Percentiles rank a stretch among this genome's conserved stretches.
Conservation (phyloP, 2,113 vertebrate species). For the Tenebrosternarchus preto region DNA sequence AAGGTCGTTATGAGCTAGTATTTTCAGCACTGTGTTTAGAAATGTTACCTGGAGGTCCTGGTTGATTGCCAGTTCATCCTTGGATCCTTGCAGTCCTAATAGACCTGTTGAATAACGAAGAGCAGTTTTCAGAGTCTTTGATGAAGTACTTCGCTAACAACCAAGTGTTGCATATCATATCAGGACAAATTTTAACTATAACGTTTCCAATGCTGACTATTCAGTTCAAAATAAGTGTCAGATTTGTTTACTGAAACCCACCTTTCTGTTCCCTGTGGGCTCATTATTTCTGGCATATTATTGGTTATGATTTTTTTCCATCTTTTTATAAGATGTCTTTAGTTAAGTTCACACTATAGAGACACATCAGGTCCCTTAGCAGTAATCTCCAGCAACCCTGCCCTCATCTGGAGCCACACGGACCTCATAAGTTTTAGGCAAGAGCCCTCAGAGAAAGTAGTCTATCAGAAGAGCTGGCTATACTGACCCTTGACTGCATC, state of each 20-base stretch:
- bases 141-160: background rate
- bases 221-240: background rate
- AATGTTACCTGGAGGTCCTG: conserved; percentile 52
- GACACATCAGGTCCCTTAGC: conserved; percentile 10
- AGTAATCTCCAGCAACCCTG: background rate
- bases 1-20: conserved; percentile 30
- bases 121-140: background rate
- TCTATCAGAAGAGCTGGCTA: conserved; percentile 42
- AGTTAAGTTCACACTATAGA: background rate
- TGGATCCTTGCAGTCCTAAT: background rate
- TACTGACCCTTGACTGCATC: conserved; percentile 41
- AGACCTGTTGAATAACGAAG: background rate
- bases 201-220: background rate
- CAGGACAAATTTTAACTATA: background rate
- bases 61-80: conserved; percentile 36
- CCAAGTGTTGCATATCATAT: background rate
- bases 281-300: background rate
- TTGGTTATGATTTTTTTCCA: background rate
- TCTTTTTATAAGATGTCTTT: background rate
- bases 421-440: conserved; percentile 24
- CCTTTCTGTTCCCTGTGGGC: background rate
- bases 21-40: conserved; percentile 45
- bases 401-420: conserved; percentile 36
- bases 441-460: conserved; percentile 33
- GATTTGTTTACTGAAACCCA: background rate